These are phyloP conservation scores for Tridacna crocea DNA, from an alignment of 2,888 invertebrate species.

Conservation along the genomic window DNA sequence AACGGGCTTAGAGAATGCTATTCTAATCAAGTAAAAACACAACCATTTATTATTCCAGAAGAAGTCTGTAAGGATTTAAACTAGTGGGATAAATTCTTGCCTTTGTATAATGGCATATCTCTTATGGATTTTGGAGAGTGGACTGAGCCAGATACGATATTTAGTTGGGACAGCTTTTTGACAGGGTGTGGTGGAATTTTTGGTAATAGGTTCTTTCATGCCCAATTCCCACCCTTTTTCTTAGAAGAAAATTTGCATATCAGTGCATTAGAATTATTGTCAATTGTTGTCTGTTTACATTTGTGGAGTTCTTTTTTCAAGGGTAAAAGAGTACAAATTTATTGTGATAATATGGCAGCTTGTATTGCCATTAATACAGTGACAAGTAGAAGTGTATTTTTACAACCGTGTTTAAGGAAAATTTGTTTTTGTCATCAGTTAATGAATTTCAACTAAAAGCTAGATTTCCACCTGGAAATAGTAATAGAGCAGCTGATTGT, in stretches of 20 bases:
- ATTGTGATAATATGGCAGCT: not conserved
- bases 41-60: not conserved
- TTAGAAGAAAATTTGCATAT: not conserved
- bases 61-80: not conserved
- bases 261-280: not conserved
- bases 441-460: not conserved
- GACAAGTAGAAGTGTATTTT: not conserved
- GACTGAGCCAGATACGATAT: too few relatives aligned
- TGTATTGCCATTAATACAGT: not conserved
- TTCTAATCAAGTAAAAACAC: not conserved
- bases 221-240: not conserved
- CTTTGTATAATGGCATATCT: not conserved
- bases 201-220: not conserved
- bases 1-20: not conserved
- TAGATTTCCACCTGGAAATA: not conserved
- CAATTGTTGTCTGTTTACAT: not conserved
- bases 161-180: not conserved
- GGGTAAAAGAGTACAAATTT: not conserved
- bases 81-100: not conserved
- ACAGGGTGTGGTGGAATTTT: not conserved
- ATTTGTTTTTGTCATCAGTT: not conserved
- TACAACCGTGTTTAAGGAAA: not conserved
- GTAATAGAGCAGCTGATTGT: not conserved
- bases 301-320: not conserved
- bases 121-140: not conserved